These are phyloP conservation scores for Andrena fulva DNA, from an alignment of 2,888 invertebrate species.

Conservation along the genomic window DNA sequence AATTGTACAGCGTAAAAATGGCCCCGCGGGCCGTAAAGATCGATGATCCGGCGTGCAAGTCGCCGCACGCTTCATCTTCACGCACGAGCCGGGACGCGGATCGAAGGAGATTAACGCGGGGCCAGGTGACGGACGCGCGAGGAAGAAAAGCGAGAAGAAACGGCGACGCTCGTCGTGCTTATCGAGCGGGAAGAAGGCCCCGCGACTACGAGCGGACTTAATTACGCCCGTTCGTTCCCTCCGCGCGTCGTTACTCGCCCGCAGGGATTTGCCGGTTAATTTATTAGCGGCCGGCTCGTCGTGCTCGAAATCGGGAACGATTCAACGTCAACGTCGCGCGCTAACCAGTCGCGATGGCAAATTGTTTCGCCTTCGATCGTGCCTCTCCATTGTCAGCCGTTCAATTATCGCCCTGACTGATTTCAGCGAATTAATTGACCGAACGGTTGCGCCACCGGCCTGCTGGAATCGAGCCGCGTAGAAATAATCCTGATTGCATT, in stretches of 20 bases:
- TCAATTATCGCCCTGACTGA: conserved; percentile 37
- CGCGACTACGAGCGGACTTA: conserved; percentile 58
- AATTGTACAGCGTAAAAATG: conserved; percentile 63
- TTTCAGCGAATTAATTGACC: conserved; percentile 39
- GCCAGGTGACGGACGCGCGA: conserved; percentile 31
- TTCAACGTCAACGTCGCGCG: conserved; percentile 48
- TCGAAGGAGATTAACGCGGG: conserved; percentile 67
- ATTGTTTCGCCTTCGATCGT: conserved; percentile 43
- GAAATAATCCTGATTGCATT: background rate
- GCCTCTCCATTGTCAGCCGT: conserved; percentile 18
- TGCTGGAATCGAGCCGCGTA: background rate
- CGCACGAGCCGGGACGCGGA: conserved; percentile 54
- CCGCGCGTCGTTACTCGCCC: conserved; percentile 40
- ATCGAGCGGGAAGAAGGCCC: conserved; percentile 43
- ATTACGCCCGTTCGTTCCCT: conserved; percentile 58
- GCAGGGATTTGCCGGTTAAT: conserved; percentile 53
- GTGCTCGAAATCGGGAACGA: conserved; percentile 64
- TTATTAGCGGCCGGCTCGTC: conserved; percentile 58
- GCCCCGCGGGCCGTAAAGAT: conserved; percentile 64
- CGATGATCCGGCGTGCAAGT: conserved; percentile 67
- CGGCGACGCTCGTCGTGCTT: conserved; percentile 39
- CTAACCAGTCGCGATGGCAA: conserved; percentile 50
- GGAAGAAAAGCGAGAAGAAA: conserved; percentile 42
- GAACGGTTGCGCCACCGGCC: background rate
- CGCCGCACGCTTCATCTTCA: conserved; percentile 56